Base-by-base conservation (phyloP, 2,888 invertebrate species). In the Anaspis maculata region DNA sequence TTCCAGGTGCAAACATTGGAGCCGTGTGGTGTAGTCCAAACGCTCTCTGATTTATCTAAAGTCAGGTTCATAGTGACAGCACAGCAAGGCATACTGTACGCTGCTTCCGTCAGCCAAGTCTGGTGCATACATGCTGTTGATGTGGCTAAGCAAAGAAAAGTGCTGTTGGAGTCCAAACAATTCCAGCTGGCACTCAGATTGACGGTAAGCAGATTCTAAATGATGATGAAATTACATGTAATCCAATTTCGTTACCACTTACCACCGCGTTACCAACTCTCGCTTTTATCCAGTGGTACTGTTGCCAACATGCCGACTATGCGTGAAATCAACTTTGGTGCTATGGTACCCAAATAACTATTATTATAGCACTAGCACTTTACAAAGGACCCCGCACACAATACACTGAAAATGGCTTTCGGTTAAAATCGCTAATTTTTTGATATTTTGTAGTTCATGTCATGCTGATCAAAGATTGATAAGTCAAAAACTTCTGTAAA, bases 151-250 rank as follows among this genome's bases (percentile, higher is more conserved):
- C 97, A 98, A 66, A 79, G 91, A 16, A 76, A 83, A 52, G 79
- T 81, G 47, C 70, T 98, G 28, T 68, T 96, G 7, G 81, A 85
- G 46, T 84, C 87, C 48, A 91, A 92, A 59, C 88, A 94, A 58
- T 98, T 94, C 66, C 88, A 95, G 61, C 70, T 97, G 34, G 97
- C 97, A 2, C 74, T 95, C 13, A 84, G 87, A 61, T 67, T 96
- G 44, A 89, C 89, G 33, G 94, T 92, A 67, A 70, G 77, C 71
- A 19, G 9, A 6, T 19, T 19, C 9, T 19, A 9, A 19, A 19
- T 19, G 9, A 30, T 19, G 10, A 29, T 5, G 13, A 3, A n/a
- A 30, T 22, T 22, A 15, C n/a, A 15, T 21, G 3, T n/a, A 16
- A 25, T 19, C 19, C 24, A 24, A 24, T 5, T 28, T 32, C 51